phyloP scores from a whole-genome alignment of 2,888 invertebrate genomes.

The Gisinianus flammeolus region DNA sequence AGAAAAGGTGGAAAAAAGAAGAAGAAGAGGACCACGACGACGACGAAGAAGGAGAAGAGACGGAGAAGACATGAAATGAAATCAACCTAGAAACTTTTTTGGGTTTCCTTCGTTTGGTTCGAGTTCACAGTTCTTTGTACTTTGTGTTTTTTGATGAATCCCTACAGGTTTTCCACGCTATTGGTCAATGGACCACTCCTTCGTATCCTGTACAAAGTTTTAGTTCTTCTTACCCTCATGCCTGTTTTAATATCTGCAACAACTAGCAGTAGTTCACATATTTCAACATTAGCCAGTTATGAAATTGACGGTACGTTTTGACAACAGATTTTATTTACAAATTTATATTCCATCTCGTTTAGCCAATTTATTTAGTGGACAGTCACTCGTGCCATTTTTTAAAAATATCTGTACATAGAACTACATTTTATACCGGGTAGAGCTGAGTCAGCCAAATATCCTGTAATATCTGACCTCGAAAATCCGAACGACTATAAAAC shows the following conservation, averaged over 20 bases:
- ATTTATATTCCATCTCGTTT: too few relatives aligned
- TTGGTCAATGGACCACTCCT: slow-evolving; percentile 35
- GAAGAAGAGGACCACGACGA: background rate
- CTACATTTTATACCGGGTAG: too few relatives aligned
- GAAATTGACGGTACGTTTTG: slow-evolving; percentile 38
- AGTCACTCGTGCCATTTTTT: too few relatives aligned
- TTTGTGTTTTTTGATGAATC: slow-evolving; percentile 4
- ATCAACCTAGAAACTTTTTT: background rate
- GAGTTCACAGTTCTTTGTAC: slow-evolving; percentile 29
- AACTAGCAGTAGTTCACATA: slow-evolving; percentile 16
- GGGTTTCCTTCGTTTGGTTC: background rate
- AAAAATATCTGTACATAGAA: too few relatives aligned
- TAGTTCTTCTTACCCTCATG: slow-evolving; percentile 35
- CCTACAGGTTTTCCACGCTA: slow-evolving; percentile 17
- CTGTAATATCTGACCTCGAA: too few relatives aligned
- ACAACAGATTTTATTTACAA: background rate
- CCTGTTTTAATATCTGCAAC: slow-evolving; percentile 33
- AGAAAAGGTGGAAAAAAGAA: too few relatives aligned
- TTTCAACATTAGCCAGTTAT: slow-evolving; percentile 33
- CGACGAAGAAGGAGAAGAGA: background rate
- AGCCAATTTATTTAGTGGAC: too few relatives aligned
- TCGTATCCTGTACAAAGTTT: slow-evolving; percentile 35
- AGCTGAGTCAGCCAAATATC: too few relatives aligned
- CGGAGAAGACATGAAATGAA: background rate
- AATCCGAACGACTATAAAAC: too few relatives aligned